Base-by-base conservation (phyloP, 2,113 vertebrate genomes). In the Sphaerodactylus townsendi region DNA sequence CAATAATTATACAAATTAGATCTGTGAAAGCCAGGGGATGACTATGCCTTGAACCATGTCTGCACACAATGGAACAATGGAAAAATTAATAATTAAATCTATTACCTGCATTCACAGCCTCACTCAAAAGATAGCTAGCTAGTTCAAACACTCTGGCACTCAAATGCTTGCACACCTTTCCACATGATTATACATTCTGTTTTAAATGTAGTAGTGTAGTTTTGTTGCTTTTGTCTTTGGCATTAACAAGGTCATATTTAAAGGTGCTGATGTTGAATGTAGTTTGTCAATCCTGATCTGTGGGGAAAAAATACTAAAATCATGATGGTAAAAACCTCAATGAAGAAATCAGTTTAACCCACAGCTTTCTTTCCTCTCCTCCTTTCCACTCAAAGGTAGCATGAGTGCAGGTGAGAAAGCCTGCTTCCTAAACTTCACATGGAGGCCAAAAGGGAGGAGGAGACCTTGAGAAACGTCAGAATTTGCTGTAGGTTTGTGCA, bases 1-100 rank as follows among this genome's bases (percentile, higher is more conserved):
- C 96, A 95, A 97, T 98, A 98, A 98, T 98, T 98, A 97, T 97
- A 98, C 98, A 98, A 98, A 99, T 98, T 97, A 98, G 97, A 98
- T 98, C 97, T 97, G 95, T 98, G 97, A 98, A 98, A 98, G 96
- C 95, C 96, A 93, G 94, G 95, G 96, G 97, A 96, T 96, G 96
- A 97, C 96, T 97, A 93, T 95, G 97, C 96, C 97, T 97, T 98
- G 96, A 98, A 97, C 97, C 95, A 94, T 96, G 95, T 96, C 96
- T 96, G 93, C 97, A 96, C 93, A 93, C 94, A 90, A 84, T 83
- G 95, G 95, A 96, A 96, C 96, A 95, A 96, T 95, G 93, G 93
- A 95, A 91, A 97, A 96, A 98, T 96, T 98, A 98, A 99, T 98
- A 98, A 98, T 98, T 98, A 98, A 98, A 98, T 98, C 97, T 97